These are phyloP conservation scores for Abscondita cerata DNA, from an alignment of 2,888 invertebrate species.

Conservation along the genomic window DNA sequence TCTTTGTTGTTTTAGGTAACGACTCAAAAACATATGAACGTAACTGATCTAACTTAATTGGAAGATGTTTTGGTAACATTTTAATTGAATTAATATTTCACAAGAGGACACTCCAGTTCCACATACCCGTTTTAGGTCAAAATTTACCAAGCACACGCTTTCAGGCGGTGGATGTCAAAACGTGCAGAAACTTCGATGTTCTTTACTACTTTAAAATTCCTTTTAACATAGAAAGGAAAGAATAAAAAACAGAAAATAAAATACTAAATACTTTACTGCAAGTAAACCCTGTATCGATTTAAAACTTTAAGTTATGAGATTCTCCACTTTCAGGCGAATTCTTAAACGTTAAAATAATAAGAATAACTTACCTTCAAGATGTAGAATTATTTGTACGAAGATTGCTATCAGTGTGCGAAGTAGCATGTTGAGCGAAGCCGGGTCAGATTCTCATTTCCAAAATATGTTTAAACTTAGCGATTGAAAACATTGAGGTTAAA, in stretches of 20 bases:
- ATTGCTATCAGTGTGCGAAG: conserved; percentile 44
- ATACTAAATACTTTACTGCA: conserved; percentile 22
- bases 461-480: neutral
- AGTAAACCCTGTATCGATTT: conserved; percentile 19
- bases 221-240: conserved; percentile 28
- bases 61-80: conserved; percentile 9
- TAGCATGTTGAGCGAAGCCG: conserved; percentile 45
- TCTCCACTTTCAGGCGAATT: conserved; percentile 26
- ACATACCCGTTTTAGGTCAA: conserved; percentile 16
- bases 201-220: conserved; percentile 27
- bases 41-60: neutral
- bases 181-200: conserved; percentile 29
- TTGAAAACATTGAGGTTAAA: neutral
- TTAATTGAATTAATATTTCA: conserved; percentile 27
- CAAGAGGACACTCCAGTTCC: conserved; percentile 4
- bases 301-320: conserved; percentile 21
- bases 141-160: conserved; percentile 26
- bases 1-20: too few species aligned
- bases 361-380: conserved; percentile 47
- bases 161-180: conserved; percentile 29
- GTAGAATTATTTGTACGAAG: conserved; percentile 49
- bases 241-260: conserved; percentile 20
- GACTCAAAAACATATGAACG: too few species aligned
- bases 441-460: conserved; percentile 37
- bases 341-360: too few species aligned